phyloP scores from a whole-genome alignment of 1,140 invertebrate genomes.

The Saxidomus purpurata region DNA sequence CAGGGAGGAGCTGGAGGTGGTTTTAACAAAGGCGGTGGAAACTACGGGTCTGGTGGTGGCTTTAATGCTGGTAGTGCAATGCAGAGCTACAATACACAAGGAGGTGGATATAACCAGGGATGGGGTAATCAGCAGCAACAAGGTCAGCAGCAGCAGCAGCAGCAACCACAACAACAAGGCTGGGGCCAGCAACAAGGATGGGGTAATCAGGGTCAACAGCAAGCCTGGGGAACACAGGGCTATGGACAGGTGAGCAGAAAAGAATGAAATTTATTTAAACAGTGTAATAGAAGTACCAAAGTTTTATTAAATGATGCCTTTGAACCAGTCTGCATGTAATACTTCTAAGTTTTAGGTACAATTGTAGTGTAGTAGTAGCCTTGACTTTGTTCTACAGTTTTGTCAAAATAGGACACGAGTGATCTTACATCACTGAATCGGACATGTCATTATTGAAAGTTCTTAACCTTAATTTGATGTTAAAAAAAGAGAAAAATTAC shows the following conservation, averaged over 20 bases:
- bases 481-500: no score
- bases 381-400: no score
- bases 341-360: not conserved
- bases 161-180: not conserved
- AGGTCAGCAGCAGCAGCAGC: not conserved
- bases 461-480: no score
- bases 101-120: constrained; percentile 26
- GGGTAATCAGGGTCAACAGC: constrained; percentile 13
- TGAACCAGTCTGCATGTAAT: not conserved
- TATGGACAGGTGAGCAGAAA: constrained; percentile 37
- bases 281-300: not conserved
- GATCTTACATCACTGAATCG: no score
- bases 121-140: constrained; percentile 22
- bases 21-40: constrained; percentile 7
- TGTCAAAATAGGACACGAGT: no score
- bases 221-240: constrained; percentile 38
- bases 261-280: not conserved
- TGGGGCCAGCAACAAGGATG: constrained; percentile 31
- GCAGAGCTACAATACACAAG: constrained; percentile 8
- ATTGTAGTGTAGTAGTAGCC: not conserved
- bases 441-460: no score
- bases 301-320: not conserved
- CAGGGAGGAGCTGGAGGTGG: not conserved
- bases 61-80: not conserved
- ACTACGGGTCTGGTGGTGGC: not conserved